Base-by-base conservation (phyloP, 2,888 invertebrate species). In the Fragum sueziense region DNA sequence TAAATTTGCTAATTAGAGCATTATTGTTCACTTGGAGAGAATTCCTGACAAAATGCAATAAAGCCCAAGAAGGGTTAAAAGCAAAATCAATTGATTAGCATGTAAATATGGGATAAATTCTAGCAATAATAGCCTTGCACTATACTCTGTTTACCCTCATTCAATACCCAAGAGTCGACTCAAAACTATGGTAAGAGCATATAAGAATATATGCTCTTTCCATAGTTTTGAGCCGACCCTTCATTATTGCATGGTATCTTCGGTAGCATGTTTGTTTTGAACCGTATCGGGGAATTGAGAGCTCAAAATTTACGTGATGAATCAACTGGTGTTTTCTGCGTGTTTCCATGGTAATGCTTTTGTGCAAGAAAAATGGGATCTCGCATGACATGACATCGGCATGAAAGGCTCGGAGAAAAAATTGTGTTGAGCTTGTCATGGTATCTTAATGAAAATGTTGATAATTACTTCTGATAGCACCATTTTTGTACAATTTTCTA, bases 261-360 rank as follows among this genome's bases (percentile, higher is more conserved):
- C 47, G 33, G 33, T 41, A 41, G 65, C 37, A 65, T 65, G 65
- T 65, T 41, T 57, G 57, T 27, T 47, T n/a, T 61, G 25, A 57
- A 57, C 22, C 57, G 27, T 57, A 57, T 57, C 57, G n/a, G 57
- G 27, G 25, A 57, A 57, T 27, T 3, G 27, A 27, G 57, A 25
- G 25, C 57, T 22, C 57, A 57, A 65, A 41, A 37, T 41, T 41
- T 65, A 33, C 25, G 20, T 65, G 65, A 65, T 65, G 65, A 65
- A 65, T 65, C 65, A 65, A 34, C 41, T 47, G 41, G 41, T 65
- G 65, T 41, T 65, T n/a, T 65, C 41, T 65, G 65, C 33, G 29
- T 41, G 65, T 65, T 65, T 9, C 65, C 65, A 65, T 65, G 65
- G 65, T 27, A 65, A 65, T 65, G 33, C 65, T 65, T 65, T 65